A percentile compares a stretch with the other conserved stretches of the same genome.
These are phyloP conservation scores for Embiotoca jacksoni DNA, from an alignment of 2,113 vertebrate genomes.

Conservation along the genomic window DNA sequence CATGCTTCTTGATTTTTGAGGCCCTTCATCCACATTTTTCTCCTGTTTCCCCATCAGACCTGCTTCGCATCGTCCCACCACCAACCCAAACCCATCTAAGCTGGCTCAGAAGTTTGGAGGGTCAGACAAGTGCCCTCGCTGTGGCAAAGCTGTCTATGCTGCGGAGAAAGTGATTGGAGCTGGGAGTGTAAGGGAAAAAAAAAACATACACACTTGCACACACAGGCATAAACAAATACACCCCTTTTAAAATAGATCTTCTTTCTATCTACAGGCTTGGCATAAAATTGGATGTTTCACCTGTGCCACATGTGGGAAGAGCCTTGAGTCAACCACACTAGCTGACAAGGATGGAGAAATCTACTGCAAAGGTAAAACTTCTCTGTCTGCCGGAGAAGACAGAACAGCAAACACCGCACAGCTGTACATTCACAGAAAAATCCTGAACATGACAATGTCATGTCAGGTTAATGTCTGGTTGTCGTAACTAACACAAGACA, in stretches of 20 bases:
- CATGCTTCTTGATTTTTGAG: not conserved
- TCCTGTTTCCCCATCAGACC: conserved; percentile 49
- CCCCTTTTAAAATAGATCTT: not conserved
- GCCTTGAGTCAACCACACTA: conserved; percentile 95
- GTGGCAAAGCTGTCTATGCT: conserved; percentile 91
- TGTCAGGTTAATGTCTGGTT: too few relatives aligned
- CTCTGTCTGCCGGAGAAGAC: not conserved
- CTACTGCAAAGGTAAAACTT: conserved; percentile 92
- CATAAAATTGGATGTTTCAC: conserved; percentile 94
- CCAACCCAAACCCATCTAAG: conserved; percentile 88
- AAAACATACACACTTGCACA: not conserved
- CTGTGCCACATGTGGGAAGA: conserved; percentile 92
- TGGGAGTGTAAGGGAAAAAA: conserved; percentile 89
- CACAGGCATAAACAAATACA: not conserved
- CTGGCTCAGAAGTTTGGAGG: conserved; percentile 91
- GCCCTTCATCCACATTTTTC: not conserved
- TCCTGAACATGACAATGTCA: too few relatives aligned
- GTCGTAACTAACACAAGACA: too few relatives aligned
- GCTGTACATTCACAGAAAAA: not conserved
- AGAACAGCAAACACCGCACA: not conserved
- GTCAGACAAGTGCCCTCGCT: conserved; percentile 91
- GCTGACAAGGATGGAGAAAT: conserved; percentile 96
- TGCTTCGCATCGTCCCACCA: conserved; percentile 87
- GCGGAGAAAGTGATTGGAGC: conserved; percentile 95
- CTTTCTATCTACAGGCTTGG: conserved; percentile 87